Base-by-base conservation (phyloP, 2,797 vertebrate species). In the Erethizon dorsatum region DNA sequence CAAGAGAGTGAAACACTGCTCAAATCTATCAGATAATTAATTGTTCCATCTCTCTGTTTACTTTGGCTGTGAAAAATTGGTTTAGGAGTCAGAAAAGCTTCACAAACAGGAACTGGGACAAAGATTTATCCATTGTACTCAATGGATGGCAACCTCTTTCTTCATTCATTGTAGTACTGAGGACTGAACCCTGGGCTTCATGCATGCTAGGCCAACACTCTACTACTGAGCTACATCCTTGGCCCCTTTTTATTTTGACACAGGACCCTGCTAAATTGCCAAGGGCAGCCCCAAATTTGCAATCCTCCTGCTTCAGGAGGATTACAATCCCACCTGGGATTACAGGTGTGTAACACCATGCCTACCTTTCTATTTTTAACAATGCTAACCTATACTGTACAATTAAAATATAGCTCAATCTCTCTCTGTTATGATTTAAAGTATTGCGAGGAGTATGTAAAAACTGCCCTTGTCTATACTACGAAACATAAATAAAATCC, bases 341-440 rank as follows among this genome's bases (percentile, higher is more conserved):
- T 33, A 78, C 47, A 78, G 75, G 28, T 78, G 12, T 52, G 47
- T 78, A 28, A 26, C 17, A 78, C 47, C 47, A 78, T 33, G 8
- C 3, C 45, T 52, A 77, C 73, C 45, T 50, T 50, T 90, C 77
- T 79, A 73, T 50, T 91, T 88, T 96, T 91, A 94, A 87, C 69
- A 96, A 92, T 88, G 41, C 28, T 52, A 11, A 93, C 54, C 12
- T 41, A 65, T 47, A 47, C 41, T 26, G 24, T 41, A 79, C n/a
- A 92, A 94, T 89, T 83, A 73, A 96, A 93, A 63, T 11, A 93
- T 31, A 88, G 54, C 47, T 95, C 89, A 93, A 79, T 69, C 94
- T 94, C 45, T 56, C 15, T 88, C 69, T 37, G 54, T 67, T 86
- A 79, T 69, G 95, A 97, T 24, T 84, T 59, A 75, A 95, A 94